phyloP scores from a whole-genome alignment of 2,797 vertebrate species.

The Mareca strepera region DNA sequence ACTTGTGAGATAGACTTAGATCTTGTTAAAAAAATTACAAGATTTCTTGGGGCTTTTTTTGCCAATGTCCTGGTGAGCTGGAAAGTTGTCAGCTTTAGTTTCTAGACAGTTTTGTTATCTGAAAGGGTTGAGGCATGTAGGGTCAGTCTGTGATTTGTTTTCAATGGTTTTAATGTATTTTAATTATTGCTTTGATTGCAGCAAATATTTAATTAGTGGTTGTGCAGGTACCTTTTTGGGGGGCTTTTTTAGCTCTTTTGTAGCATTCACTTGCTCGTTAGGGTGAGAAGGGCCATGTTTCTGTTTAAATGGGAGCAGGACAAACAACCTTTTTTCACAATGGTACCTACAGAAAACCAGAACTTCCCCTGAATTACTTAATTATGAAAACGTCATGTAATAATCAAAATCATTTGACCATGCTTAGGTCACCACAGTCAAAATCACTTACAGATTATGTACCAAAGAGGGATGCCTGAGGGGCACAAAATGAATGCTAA shows the following conservation, averaged over 20 bases:
- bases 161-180: not conserved
- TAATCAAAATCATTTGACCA: not conserved
- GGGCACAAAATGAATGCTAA: not conserved
- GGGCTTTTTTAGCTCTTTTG: not conserved
- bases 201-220: not conserved
- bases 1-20: slow-evolving; percentile 49
- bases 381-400: not conserved
- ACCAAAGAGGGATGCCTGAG: not conserved
- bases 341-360: not conserved
- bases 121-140: slow-evolving; percentile 16
- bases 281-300: not conserved
- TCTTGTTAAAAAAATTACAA: slow-evolving; percentile 48
- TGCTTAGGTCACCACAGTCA: not conserved
- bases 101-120: slow-evolving; percentile 24
- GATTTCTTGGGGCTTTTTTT: slow-evolving; percentile 55
- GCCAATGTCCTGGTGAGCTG: slow-evolving; percentile 48
- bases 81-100: slow-evolving; percentile 56
- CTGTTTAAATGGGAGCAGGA: not conserved
- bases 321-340: not conserved
- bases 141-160: slow-evolving; percentile 40
- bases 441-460: not conserved
- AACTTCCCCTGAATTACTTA: not conserved
- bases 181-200: slow-evolving; percentile 2
- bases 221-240: not conserved
- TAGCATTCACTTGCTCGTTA: not conserved